Conservation (phyloP, 2,797 vertebrate genomes). For the Scolopax bukidnonensis region DNA sequence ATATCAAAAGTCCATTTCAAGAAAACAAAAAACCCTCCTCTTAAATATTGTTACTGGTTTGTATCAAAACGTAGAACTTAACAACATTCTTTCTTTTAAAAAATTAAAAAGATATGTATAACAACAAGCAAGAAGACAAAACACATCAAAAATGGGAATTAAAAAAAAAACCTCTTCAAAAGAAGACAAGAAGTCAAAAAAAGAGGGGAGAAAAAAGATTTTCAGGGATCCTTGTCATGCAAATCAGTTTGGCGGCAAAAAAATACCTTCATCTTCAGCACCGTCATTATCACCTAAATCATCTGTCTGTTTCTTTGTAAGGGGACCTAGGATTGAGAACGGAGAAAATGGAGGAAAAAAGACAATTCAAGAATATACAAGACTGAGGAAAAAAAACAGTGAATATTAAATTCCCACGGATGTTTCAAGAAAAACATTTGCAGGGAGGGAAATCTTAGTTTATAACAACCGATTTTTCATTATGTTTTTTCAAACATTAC, state of each 20-base stretch:
- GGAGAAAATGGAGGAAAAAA: conserved; percentile 95
- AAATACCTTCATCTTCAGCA: conserved; percentile 99
- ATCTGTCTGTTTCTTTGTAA: conserved; percentile 99
- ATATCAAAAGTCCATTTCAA: conserved; percentile 90
- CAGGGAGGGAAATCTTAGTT: conserved; percentile 57
- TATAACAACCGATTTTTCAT: conserved; percentile 45
- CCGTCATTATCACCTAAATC: conserved; percentile 99
- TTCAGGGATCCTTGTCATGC: conserved; percentile 93
- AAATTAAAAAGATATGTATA: conserved; percentile 81
- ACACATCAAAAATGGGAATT: conserved; percentile 97
- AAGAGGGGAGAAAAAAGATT: conserved; percentile 93
- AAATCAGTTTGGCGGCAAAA: conserved; percentile 94
- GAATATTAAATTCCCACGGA: conserved; percentile 81
- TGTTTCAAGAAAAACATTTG: conserved; percentile 77
- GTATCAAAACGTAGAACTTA: conserved; percentile 82
- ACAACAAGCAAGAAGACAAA: conserved; percentile 99
- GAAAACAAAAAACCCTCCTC: conserved; percentile 79
- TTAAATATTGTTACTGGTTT: conserved; percentile 79
- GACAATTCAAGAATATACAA: conserved; percentile 93
- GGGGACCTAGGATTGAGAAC: conserved; percentile 99
- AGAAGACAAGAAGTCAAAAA: conserved; percentile 98
- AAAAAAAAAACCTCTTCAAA: conserved; percentile 90
- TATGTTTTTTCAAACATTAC: conserved; percentile 31
- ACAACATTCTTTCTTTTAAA: conserved; percentile 80
- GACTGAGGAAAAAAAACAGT: conserved; percentile 87